Conservation (phyloP, 1,140 invertebrate species). For the Drosophila santomea region DNA sequence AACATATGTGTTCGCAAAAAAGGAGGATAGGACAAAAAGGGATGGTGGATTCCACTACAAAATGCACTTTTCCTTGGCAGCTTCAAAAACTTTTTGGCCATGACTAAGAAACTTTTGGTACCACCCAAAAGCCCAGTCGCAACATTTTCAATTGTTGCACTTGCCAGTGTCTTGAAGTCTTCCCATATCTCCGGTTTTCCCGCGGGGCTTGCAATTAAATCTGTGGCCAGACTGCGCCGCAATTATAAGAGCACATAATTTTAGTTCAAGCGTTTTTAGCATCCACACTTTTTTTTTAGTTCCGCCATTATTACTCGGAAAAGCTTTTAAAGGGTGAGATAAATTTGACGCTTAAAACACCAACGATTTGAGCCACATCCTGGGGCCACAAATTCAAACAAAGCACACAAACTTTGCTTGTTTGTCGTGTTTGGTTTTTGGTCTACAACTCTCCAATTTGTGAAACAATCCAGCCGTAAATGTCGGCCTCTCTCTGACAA, state of each 20-base stretch:
- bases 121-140: constrained; percentile 17
- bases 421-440: constrained; percentile 57
- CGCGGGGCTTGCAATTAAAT: constrained; percentile 31
- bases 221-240: constrained; percentile 18
- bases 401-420: constrained; percentile 36
- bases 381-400: constrained; percentile 15
- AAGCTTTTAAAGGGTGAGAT: constrained; percentile 43
- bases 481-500: constrained; percentile 22
- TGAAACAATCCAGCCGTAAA: constrained; percentile 41
- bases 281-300: neutral
- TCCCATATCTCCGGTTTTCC: neutral
- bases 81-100: constrained; percentile 48
- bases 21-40: neutral
- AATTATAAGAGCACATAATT: constrained; percentile 48
- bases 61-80: constrained; percentile 53
- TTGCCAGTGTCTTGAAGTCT: constrained; percentile 5
- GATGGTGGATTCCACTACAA: constrained; percentile 30
- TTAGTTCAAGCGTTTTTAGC: constrained; percentile 22
- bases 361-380: constrained; percentile 28
- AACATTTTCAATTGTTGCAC: constrained; percentile 70
- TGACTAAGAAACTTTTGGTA: constrained; percentile 53
- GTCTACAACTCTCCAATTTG: constrained; percentile 52
- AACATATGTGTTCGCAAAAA: constrained; percentile 46
- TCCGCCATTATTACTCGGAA: neutral
- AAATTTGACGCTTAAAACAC: constrained; percentile 29